Evolutionary conservation across 2,888 invertebrate species (phyloP), one percentile per base, ranked within the genome.

Genomic region (Aleiodes alternator): DNA sequence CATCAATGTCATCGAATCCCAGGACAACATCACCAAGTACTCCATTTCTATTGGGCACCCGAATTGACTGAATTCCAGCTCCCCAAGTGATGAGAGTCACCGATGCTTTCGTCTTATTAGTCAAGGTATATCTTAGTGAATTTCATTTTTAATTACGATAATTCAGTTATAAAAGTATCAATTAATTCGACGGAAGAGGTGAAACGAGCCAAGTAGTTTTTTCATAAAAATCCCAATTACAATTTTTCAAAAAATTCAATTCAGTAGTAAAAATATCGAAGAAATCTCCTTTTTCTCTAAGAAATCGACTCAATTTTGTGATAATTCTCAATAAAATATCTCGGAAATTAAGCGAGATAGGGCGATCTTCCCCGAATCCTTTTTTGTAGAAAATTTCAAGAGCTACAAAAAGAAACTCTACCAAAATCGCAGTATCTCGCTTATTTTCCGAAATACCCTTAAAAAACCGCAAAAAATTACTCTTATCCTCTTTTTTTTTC

Each of bases 1-100:
- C 92, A 78, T 90, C 82, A 55, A 92, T 84, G 75, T 88, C 86
- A 81, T 92, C 92, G 82, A 91, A 92, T 56, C 93, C 93, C 12
- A 92, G 86, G 2, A 90, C 89, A 43, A 93, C 87, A 84, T 93
- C 93, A 3, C 88, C 90, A 3, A 90, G 23, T 59, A 89, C 84
- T 12, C 91, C 91, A 55, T 89, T 82, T 56, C 87, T 88, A 82
- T 92, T 91, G 0, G 92, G 92, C 14, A 91, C 87, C 78, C 85
- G 86, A 14, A 93, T 86, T 1, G 91, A 90, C 3, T 91, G 91
- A 57, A 93, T 89, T 11, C 91, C 90, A 4, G 92, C 92, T n/a
- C 93, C 93, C 85, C 91, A 92, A 72, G 89, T 90, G 29, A 92
- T 90, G 43, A 91, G 81, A 80, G 89, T 87, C 4, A 92, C 90